Conservation (phyloP, 2,113 vertebrate species). For the Corydoras sp. region DNA sequence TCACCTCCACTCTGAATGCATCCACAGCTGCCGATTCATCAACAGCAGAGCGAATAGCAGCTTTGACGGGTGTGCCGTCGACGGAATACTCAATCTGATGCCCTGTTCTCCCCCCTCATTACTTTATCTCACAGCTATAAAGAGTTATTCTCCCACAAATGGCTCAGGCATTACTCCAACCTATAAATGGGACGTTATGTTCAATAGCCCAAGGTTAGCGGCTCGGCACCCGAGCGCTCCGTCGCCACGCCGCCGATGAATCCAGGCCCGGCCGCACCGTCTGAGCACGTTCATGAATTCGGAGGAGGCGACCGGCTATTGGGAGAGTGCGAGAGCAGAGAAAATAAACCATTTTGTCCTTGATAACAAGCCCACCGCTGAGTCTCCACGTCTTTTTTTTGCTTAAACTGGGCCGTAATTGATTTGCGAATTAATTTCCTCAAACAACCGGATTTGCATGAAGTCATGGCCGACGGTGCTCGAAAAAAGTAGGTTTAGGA, state of each 20-base stretch:
- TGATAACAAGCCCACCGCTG: constrained; percentile 20
- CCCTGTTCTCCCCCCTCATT: constrained; percentile 51
- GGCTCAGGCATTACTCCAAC: constrained; percentile 59
- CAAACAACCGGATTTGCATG: constrained; percentile 37
- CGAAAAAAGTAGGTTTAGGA: constrained; percentile 21
- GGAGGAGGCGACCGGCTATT: background rate
- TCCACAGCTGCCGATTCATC: constrained; percentile 52
- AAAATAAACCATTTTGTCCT: constrained; percentile 28
- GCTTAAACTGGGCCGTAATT: constrained; percentile 12
- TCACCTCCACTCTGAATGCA: constrained; percentile 39
- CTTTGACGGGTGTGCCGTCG: background rate
- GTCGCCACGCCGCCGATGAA: constrained; percentile 37
- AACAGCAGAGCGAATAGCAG: constrained; percentile 17
- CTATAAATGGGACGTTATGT: constrained; percentile 66
- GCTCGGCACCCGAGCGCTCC: constrained; percentile 45
- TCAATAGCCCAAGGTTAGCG: constrained; percentile 70
- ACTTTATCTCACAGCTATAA: constrained; percentile 66
- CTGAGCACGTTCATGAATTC: constrained; percentile 39
- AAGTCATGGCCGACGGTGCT: constrained; percentile 16
- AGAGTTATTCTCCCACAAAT: constrained; percentile 71
- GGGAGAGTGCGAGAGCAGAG: constrained; percentile 6
- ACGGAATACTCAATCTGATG: constrained; percentile 37
- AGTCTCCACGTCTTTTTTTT: background rate
- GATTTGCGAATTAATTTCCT: constrained; percentile 36
- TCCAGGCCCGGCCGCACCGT: constrained; percentile 8